Conservation (phyloP, 2,797 vertebrate genomes). For the Coracias cyanogaster region DNA sequence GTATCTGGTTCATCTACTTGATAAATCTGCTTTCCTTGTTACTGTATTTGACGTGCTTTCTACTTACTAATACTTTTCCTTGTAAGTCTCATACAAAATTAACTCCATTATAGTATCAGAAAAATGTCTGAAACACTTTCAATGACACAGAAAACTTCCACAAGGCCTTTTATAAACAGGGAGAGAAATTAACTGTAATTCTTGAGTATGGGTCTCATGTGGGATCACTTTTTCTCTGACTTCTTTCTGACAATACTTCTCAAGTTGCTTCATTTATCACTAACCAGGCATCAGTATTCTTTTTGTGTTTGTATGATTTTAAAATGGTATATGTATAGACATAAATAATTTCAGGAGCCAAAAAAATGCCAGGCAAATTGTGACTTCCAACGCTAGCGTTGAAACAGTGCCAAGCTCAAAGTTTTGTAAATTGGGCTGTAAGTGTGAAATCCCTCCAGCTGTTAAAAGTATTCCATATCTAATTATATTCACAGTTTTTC, state of each 20-base stretch:
- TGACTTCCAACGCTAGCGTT: conserved; percentile 77
- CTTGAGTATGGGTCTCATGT: neutral
- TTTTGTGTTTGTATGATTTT: conserved; percentile 28
- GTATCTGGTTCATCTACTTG: neutral
- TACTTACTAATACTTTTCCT: neutral
- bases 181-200: conserved; percentile 33
- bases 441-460: conserved; percentile 87
- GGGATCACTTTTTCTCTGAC: neutral
- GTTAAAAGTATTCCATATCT: conserved; percentile 82
- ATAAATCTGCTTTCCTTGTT: neutral
- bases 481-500: conserved; percentile 78
- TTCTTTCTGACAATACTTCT: conserved; percentile 45
- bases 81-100: conserved; percentile 32
- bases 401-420: conserved; percentile 77
- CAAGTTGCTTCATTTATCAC: conserved; percentile 53
- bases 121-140: conserved; percentile 15
- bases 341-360: conserved; percentile 74
- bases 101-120: neutral
- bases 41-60: neutral
- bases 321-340: conserved; percentile 64
- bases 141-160: conserved; percentile 13
- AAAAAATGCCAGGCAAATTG: conserved; percentile 75
- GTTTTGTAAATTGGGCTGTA: conserved; percentile 79
- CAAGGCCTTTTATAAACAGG: conserved; percentile 13
- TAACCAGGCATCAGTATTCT: conserved; percentile 58